Conservation (phyloP, 2,797 vertebrate genomes). For the Galagoides demidoff region DNA sequence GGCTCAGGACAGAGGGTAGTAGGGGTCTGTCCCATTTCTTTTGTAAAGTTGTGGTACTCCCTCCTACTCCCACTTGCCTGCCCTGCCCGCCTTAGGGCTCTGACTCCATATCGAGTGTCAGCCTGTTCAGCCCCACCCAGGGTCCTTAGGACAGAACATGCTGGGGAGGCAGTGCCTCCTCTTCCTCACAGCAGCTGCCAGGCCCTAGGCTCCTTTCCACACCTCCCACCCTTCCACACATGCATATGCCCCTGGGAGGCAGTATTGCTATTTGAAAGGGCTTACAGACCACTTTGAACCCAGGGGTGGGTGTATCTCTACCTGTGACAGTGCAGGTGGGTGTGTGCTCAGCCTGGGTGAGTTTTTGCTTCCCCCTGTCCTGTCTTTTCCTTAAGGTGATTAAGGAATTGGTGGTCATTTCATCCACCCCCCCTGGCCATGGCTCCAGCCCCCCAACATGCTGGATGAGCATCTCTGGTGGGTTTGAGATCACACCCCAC, state of each 20-base stretch:
- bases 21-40: not conserved
- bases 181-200: not conserved
- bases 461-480: not conserved
- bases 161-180: not conserved
- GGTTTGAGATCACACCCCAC: not conserved
- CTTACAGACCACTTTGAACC: not conserved
- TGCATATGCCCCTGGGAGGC: not conserved
- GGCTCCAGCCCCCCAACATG: not conserved
- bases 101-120: constrained; percentile 21
- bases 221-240: not conserved
- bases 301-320: not conserved
- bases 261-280: not conserved
- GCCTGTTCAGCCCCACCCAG: not conserved
- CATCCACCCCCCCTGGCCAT: not conserved
- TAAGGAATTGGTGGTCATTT: not conserved
- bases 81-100: not conserved
- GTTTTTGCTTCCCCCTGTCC: not conserved
- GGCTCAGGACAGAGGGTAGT: not conserved
- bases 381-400: not conserved
- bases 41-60: not conserved
- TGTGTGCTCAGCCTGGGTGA: not conserved
- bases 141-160: constrained; percentile 9
- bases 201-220: rapidly evolving
- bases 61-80: not conserved
- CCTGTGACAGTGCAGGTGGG: not conserved